Conservation (phyloP, 2,113 vertebrate species). For the Cheilinus undulatus region DNA sequence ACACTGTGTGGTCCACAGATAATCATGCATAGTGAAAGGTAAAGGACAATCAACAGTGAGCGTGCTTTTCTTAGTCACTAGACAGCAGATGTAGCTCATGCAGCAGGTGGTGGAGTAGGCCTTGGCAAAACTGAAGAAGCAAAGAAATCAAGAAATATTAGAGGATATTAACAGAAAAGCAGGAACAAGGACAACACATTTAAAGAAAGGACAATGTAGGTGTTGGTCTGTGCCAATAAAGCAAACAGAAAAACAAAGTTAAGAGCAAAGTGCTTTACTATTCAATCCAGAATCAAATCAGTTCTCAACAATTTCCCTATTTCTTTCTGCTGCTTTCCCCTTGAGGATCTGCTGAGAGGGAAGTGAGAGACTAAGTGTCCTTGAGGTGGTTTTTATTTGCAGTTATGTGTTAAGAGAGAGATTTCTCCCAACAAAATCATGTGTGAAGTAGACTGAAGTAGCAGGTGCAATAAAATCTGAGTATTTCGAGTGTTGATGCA, state of each 20-base stretch:
- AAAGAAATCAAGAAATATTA: not conserved
- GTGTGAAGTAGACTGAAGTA: not conserved
- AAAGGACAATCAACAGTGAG: too few species aligned
- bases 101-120: not conserved
- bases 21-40: not conserved
- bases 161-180: not conserved
- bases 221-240: not conserved
- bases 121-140: not conserved
- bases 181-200: not conserved
- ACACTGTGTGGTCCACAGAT: not conserved
- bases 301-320: not conserved
- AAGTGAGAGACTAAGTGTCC: constrained; percentile 19
- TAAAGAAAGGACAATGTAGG: not conserved
- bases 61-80: not conserved
- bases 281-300: not conserved
- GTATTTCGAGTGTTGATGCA: not conserved
- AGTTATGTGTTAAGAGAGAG: not conserved
- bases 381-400: constrained; percentile 21
- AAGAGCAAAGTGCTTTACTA: not conserved
- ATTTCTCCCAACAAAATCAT: too few species aligned
- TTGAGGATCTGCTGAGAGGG: not conserved
- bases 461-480: not conserved
- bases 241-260: not conserved
- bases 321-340: constrained; percentile 8
- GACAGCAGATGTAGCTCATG: not conserved